Evolutionary conservation across 2,113 vertebrate genomes (phyloP).

Genomic region (Tylochromis polylepis): DNA sequence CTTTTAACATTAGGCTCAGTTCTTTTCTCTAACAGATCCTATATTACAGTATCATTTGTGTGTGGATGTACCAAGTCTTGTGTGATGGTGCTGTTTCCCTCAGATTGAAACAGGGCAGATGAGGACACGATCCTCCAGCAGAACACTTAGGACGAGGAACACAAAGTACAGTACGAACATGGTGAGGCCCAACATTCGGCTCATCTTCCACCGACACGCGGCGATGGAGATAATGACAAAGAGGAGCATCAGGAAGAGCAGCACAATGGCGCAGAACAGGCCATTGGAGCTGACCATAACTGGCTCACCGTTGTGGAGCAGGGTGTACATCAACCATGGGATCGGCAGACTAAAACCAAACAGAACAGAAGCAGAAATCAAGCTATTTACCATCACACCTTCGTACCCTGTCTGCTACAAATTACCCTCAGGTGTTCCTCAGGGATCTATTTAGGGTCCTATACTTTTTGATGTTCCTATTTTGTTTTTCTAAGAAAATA

Average conservation of each 20-base stretch:
- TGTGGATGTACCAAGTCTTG: neutral
- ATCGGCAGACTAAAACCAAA: slow-evolving; percentile 61
- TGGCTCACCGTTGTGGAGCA: slow-evolving; percentile 42
- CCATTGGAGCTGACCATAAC: slow-evolving; percentile 73
- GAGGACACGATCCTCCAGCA: slow-evolving; percentile 71
- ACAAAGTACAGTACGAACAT: slow-evolving; percentile 75
- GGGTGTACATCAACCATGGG: slow-evolving; percentile 67
- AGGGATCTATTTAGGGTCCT: neutral
- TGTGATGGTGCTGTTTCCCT: neutral
- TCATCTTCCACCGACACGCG: slow-evolving; percentile 74
- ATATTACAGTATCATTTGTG: neutral
- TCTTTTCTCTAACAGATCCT: neutral
- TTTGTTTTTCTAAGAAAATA: neutral
- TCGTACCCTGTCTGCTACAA: neutral
- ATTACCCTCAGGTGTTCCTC: neutral
- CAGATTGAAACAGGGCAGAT: slow-evolving; percentile 68
- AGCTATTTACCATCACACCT: neutral
- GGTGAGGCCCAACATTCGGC: slow-evolving; percentile 67
- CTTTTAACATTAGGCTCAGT: neutral
- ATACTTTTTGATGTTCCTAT: neutral
- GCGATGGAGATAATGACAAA: slow-evolving; percentile 76
- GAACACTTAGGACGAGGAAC: slow-evolving; percentile 73
- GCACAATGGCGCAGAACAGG: slow-evolving; percentile 75
- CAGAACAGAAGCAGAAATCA: neutral
- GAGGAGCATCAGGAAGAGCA: slow-evolving; percentile 77